phyloP scores from a whole-genome alignment of 2,888 invertebrate genomes.

The Dryocosmus kuriphilus region DNA sequence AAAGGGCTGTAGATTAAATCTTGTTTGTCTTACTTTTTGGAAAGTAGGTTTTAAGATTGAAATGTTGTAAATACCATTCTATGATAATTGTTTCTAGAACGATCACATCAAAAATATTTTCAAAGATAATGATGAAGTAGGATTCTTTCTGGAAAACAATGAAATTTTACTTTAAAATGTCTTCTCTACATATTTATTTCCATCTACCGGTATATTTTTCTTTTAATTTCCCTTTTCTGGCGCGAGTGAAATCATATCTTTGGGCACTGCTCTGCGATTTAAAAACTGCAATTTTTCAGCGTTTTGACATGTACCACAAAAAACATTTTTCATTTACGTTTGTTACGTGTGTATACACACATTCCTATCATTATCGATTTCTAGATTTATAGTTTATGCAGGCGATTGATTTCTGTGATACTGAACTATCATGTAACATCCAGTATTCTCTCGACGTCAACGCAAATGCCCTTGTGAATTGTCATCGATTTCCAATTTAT shows the following conservation, averaged over 20 bases:
- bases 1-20: conserved; percentile 6
- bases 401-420: conserved; percentile 33
- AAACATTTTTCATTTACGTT: background rate
- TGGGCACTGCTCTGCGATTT: background rate
- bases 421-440: conserved; percentile 25
- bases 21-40: background rate
- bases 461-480: conserved; percentile 17
- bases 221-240: background rate
- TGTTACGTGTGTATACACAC: background rate
- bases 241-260: background rate
- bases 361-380: conserved; percentile 3
- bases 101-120: no score
- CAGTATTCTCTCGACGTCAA: conserved; percentile 25
- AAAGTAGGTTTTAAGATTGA: background rate
- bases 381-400: conserved; percentile 10
- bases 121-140: no score
- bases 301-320: background rate
- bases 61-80: no score
- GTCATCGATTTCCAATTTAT: conserved; percentile 30
- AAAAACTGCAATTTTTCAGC: background rate
- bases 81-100: no score
- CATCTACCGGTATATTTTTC: background rate
- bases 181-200: background rate
- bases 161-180: no score
- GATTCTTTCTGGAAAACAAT: no score